Evolutionary conservation across 1,140 invertebrate genomes (phyloP), one percentile per base, ranked within the genome.

Genomic region (Diuraphis noxia): DNA sequence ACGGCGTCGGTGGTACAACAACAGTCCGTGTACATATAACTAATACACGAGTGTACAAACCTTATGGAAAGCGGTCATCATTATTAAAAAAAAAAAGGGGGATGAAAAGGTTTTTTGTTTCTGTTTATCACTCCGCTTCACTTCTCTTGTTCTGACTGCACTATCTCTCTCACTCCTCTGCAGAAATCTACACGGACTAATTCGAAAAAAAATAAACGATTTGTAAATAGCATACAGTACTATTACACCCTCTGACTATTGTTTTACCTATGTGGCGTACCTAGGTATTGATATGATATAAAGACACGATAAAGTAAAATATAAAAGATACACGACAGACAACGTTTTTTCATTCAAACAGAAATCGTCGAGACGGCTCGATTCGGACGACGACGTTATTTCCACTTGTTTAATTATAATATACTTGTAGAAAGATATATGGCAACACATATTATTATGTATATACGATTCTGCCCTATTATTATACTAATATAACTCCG

Each of bases 21-120:
- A 81, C 38, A 81, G 30, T 81, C 34, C 56, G 36, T 81, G 23
- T 81, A 81, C 36, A 49, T 49, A 49, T 0, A n/a, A 21, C n/a
- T 81, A 25, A 81, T 38, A 41, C 30, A 84, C 38, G 81, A 1
- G 40, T 43, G 63, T 72, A 81, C 46, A 89, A 79, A 89, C 30
- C 63, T 77, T 77, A 79, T 36, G 56, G 49, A 30, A 52, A 36
- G 86, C 23, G 84, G 41, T 46, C n/a, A 34, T 56, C 38, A 21
- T 49, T 49, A 49, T 87, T n/a, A n/a, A n/a, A n/a, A n/a, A n/a
- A n/a, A n/a, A n/a, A 87, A 72, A 72, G 30, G 43, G 9, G 86
- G 86, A 34, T 56, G 49, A 88, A 88, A 88, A 88, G 46, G 36
- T 34, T 36, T 88, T 88, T 88, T 56, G n/a, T 86, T 88, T 88